Evolutionary conservation across 2,888 invertebrate genomes (phyloP).

Genomic region (Tiliacea aurago): DNA sequence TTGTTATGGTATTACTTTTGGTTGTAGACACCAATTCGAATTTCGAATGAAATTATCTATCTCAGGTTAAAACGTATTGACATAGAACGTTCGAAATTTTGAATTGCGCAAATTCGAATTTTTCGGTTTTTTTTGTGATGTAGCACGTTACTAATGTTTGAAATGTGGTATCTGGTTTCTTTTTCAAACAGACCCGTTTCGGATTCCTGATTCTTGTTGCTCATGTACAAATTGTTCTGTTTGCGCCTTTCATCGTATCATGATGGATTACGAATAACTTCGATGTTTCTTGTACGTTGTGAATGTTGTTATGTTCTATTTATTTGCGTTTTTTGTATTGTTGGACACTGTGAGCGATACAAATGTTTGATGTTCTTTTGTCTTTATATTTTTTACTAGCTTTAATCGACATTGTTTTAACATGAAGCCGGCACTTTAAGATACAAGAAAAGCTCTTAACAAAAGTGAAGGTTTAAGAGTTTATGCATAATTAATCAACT

Average conservation of each 20-base stretch:
- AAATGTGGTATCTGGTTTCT: conserved; percentile 40
- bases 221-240: conserved; percentile 45
- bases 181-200: conserved; percentile 21
- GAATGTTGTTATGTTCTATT: conserved; percentile 22
- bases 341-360: background rate
- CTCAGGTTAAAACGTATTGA: conserved; percentile 11
- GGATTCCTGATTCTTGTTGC: conserved; percentile 37
- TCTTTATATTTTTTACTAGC: background rate
- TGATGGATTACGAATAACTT: conserved; percentile 48
- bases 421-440: background rate
- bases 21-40: conserved; percentile 14
- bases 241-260: conserved; percentile 49
- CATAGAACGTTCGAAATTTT: conserved; percentile 28
- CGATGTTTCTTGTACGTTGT: conserved; percentile 18
- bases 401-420: background rate
- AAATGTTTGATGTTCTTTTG: background rate
- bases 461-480: background rate
- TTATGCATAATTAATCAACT: conserved; percentile 9
- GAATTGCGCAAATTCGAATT: conserved; percentile 37
- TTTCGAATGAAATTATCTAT: conserved; percentile 13
- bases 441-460: background rate
- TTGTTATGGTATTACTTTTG: conserved; percentile 9
- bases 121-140: conserved; percentile 31
- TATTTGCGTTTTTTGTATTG: conserved; percentile 19
- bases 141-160: conserved; percentile 25